Evolutionary conservation across 2,113 vertebrate species (phyloP).

Genomic region (Lucifuga dentata): DNA sequence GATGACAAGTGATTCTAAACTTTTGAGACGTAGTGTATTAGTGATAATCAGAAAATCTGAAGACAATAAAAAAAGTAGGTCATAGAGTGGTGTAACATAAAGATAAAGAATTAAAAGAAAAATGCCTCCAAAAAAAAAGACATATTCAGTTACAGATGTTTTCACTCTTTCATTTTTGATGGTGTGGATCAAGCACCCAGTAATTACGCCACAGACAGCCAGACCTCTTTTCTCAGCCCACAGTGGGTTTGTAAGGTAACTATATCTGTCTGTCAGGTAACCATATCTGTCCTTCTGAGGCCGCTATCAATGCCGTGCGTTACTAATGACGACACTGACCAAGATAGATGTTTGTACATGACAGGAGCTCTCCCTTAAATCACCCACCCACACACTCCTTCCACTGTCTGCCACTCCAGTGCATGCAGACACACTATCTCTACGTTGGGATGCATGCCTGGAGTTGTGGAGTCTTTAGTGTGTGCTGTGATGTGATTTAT

Average conservation of each 20-base stretch:
- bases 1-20: too few relatives aligned
- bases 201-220: not conserved
- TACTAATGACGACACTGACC: slow-evolving; percentile 62
- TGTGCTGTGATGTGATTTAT: too few relatives aligned
- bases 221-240: not conserved
- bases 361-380: slow-evolving; percentile 45
- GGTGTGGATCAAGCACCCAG: not conserved
- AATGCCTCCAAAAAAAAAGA: too few relatives aligned
- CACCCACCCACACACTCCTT: slow-evolving; percentile 2
- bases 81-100: too few relatives aligned
- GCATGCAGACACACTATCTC: slow-evolving; percentile 4
- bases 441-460: too few relatives aligned
- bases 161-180: slow-evolving; percentile 26
- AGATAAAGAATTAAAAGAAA: too few relatives aligned
- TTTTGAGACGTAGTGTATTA: too few relatives aligned
- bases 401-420: too few relatives aligned
- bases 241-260: not conserved
- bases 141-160: slow-evolving; percentile 7
- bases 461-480: too few relatives aligned
- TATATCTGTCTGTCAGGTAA: slow-evolving; percentile 58
- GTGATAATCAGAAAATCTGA: too few relatives aligned
- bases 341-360: slow-evolving; percentile 42
- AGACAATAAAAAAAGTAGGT: too few relatives aligned
- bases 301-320: slow-evolving; percentile 44
- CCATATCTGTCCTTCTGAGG: slow-evolving; percentile 30